phyloP scores from a whole-genome alignment of 2,888 invertebrate species.

The Oscheius myriophilus region DNA sequence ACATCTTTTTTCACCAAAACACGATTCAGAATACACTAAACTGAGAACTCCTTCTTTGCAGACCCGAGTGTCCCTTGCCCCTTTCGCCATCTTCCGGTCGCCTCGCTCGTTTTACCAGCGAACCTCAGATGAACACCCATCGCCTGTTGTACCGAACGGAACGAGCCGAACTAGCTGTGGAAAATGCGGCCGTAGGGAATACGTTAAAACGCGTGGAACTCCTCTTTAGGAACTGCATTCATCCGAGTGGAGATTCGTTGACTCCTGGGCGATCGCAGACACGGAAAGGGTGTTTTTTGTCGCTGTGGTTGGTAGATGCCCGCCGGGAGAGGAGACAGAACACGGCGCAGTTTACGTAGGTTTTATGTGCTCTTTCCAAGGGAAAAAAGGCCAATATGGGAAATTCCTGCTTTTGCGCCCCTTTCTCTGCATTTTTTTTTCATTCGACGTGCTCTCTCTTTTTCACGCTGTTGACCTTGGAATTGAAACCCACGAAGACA shows the following conservation, averaged over 20 bases:
- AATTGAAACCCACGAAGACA: no score
- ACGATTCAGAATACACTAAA: background rate
- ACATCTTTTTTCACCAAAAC: no score
- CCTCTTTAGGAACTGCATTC: constrained; percentile 34
- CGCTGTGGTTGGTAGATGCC: constrained; percentile 21
- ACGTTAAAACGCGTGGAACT: background rate
- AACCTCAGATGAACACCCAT: constrained; percentile 40
- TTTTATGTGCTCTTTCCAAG: background rate
- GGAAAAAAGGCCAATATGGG: no score
- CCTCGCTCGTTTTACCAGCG: constrained; percentile 40
- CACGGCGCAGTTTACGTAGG: constrained; percentile 15
- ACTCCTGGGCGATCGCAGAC: constrained; percentile 34
- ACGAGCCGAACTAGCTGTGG: constrained; percentile 38
- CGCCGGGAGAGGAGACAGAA: constrained; percentile 10
- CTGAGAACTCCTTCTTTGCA: background rate
- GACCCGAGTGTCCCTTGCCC: background rate
- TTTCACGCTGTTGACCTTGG: no score
- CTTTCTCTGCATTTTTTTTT: no score
- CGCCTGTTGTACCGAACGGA: constrained; percentile 41
- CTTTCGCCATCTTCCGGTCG: constrained; percentile 13
- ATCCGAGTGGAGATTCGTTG: constrained; percentile 47
- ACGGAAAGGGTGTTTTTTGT: constrained; percentile 44
- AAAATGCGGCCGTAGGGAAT: constrained; percentile 35
- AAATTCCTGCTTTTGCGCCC: no score
- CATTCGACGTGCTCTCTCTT: no score